These are phyloP conservation scores for Lordiphosa andalusiaca DNA, from an alignment of 2,888 invertebrate species.

Conservation along the genomic window DNA sequence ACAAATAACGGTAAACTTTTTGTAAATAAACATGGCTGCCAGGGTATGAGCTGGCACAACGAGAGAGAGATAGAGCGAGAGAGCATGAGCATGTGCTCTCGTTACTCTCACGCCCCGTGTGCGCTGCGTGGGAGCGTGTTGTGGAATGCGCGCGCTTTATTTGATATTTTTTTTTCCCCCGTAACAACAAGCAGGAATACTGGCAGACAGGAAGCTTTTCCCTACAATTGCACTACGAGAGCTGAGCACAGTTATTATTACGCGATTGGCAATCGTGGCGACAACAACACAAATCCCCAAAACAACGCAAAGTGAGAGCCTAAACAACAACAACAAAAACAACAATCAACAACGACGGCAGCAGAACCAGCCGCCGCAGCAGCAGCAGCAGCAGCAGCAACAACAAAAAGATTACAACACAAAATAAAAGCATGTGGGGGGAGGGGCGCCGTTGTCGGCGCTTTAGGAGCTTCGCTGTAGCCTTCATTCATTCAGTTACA, in stretches of 20 bases:
- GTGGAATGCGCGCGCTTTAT: slow-evolving; percentile 65
- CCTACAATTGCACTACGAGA: slow-evolving; percentile 59
- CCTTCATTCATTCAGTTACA: slow-evolving; percentile 56
- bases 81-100: slow-evolving; percentile 11
- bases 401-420: slow-evolving; percentile 36
- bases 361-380: too few species aligned
- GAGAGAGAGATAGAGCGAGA: slow-evolving; percentile 9
- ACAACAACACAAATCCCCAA: slow-evolving; percentile 44
- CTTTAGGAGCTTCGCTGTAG: slow-evolving; percentile 5
- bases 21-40: slow-evolving; percentile 69
- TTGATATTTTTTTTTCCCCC: too few species aligned
- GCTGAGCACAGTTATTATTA: slow-evolving; percentile 62
- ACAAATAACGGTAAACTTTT: slow-evolving; percentile 60
- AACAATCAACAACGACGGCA: slow-evolving; percentile 43
- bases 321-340: slow-evolving; percentile 46
- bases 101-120: background rate
- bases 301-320: slow-evolving; percentile 12
- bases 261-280: slow-evolving; percentile 64
- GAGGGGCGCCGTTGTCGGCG: slow-evolving; percentile 12
- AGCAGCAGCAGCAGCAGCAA: slow-evolving; percentile 13
- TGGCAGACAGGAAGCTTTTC: slow-evolving; percentile 66
- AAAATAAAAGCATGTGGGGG: slow-evolving; percentile 35
- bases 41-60: slow-evolving; percentile 44
- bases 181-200: slow-evolving; percentile 5
- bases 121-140: slow-evolving; percentile 49